These are phyloP conservation scores for Eupelmus urozonus DNA, from an alignment of 2,888 invertebrate species.

Conservation along the genomic window DNA sequence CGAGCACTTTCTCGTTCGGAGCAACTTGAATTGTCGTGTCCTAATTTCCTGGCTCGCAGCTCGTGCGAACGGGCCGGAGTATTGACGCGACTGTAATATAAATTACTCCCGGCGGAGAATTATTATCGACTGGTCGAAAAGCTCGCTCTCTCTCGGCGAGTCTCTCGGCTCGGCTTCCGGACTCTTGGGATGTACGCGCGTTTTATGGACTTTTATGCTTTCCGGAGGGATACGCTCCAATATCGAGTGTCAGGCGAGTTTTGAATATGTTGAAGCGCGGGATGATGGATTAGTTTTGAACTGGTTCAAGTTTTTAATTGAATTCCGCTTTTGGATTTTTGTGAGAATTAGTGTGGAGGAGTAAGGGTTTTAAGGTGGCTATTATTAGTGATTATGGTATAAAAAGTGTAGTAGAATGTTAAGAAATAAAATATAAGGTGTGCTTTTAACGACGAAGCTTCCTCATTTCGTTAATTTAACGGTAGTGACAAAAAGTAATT, in stretches of 20 bases:
- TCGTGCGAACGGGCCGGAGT: neutral
- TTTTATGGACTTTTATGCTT: neutral
- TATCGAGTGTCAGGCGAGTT: neutral
- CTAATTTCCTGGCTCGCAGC: conserved; percentile 33
- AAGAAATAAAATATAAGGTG: too few relatives aligned
- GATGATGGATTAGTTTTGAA: neutral
- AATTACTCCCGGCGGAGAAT: conserved; percentile 8
- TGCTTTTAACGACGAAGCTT: too few relatives aligned
- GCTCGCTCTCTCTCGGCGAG: neutral
- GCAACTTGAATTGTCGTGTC: conserved; percentile 27
- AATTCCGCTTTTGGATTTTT: too few relatives aligned
- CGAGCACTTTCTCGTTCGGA: neutral
- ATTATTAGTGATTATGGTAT: neutral
- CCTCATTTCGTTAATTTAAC: too few relatives aligned
- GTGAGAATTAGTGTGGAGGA: too few relatives aligned
- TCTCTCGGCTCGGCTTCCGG: neutral
- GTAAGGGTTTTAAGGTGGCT: too few relatives aligned
- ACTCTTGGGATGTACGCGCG: neutral
- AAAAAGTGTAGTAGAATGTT: too few relatives aligned
- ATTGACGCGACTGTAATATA: conserved; percentile 16
- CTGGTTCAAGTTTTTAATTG: too few relatives aligned
- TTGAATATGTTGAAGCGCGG: neutral
- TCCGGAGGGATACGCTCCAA: too few relatives aligned
- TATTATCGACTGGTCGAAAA: conserved; percentile 17
- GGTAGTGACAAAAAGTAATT: too few relatives aligned